phyloP scores from a whole-genome alignment of 2,797 vertebrate species.

The Protosalanx chinensis region DNA sequence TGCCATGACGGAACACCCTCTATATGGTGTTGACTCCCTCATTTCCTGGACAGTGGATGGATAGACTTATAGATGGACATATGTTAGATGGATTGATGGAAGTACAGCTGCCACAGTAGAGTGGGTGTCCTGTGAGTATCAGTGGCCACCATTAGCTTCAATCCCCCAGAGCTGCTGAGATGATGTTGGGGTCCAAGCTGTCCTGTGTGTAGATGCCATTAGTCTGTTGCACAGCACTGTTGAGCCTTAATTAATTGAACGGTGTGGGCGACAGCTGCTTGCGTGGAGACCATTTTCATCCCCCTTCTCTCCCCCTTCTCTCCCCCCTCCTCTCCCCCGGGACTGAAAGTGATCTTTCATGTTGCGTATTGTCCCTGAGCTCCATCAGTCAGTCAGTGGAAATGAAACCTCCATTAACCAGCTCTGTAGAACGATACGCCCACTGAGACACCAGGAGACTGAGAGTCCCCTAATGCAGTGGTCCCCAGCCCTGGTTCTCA shows the following conservation, averaged over 20 bases:
- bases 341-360: constrained; percentile 48
- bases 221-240: constrained; percentile 28
- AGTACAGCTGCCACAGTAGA: neutral
- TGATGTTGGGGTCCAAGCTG: constrained; percentile 8
- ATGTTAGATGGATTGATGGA: constrained; percentile 7
- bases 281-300: constrained; percentile 42
- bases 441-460: constrained; percentile 6
- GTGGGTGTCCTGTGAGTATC: neutral
- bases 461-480: constrained; percentile 22
- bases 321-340: constrained; percentile 28
- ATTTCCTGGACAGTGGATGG: neutral
- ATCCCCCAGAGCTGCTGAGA: constrained; percentile 20
- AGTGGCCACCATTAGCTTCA: constrained; percentile 13
- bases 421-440: constrained; percentile 12
- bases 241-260: constrained; percentile 54
- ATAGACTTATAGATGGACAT: constrained; percentile 1
- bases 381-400: constrained; percentile 37
- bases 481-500: too few relatives aligned
- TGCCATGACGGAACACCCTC: neutral
- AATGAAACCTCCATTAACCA: constrained; percentile 17
- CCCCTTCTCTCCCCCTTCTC: constrained; percentile 27
- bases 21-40: neutral
- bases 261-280: constrained; percentile 51
- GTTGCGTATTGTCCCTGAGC: constrained; percentile 33
- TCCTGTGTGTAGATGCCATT: constrained; percentile 27